Base-by-base conservation (phyloP, 2,888 invertebrate species). In the Pomacea canaliculata region DNA sequence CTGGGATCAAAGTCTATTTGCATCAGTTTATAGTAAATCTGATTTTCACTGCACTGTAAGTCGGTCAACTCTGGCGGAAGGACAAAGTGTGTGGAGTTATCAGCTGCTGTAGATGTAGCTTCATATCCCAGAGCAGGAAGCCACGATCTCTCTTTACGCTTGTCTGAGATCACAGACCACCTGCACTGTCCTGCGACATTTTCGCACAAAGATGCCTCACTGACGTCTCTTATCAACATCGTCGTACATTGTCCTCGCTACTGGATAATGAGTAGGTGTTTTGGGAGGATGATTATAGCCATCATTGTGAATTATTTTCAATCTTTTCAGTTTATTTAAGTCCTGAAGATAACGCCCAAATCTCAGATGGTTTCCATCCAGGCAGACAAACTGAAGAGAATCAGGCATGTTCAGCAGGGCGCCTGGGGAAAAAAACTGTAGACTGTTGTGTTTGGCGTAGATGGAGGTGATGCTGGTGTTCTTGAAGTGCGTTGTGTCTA, bases 1-100 rank as follows among this genome's bases (percentile, higher is more conserved):
- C 67, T 69, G 7, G 62, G 63, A 37, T 71, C 62, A 19, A 79
- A 66, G 1, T 37, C 49, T 48, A 77, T 9, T 13, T 72, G 9
- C 9, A 72, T 51, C 9, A 79, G 12, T 12, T 46, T 62, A 49
- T 77, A 79, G 7, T 69, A 65, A 18, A 79, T n/a, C 23, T 70
- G 62, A 37, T 67, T 70, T 12, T 27, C 37, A 1, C 71, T 60
- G 60, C 74, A 70, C 19, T 71, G 65, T 9, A 75, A 56, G 7
- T 7, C 19, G 18, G 63, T 19, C n/a, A 79, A 63, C 16, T 75
- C 66, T n/a, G 77, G 77, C 0, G 79, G 79, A 16, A 76, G 27
- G 19, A 63, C 63, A 63, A 63, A 63, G 63, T 63, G 19, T 2
- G n/a, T 27, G 10, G 63, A 12, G 27, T 63, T 63, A 56, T 56